Evolutionary conservation across 1,140 invertebrate species (phyloP), one percentile per base, ranked within the genome.

Genomic region (Lordiphosa mommai): DNA sequence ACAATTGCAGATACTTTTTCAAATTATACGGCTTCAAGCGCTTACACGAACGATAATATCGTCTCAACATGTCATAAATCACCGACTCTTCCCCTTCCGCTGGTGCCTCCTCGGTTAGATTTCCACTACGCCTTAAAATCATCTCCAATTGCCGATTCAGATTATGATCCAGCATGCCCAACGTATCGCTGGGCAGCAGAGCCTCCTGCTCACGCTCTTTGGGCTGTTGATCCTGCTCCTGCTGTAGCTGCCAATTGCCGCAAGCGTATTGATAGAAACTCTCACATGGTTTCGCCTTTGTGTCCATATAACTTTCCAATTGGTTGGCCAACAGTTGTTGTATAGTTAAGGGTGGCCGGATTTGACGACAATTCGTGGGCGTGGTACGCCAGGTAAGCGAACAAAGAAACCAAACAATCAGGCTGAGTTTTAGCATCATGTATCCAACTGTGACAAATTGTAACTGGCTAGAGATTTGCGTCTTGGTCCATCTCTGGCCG

Each of bases 201-300:
- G 82, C 68, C 8, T 61, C 59, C n/a, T 29, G 50, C 5, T 41
- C 38, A 2, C 44, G 34, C 5, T 72, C 61, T 13, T 57, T 52
- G 8, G 71, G 66, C 16, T 64, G 58, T 9, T 67, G 50, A 17
- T 70, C 56, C 58, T 69, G 65, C 38, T 71, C 53, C 63, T 76
- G 67, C 43, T 84, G 73, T 34, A 88, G 37, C 30, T 82, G 73
- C 86, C 86, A 88, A 44, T 86, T 80, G 20, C 86, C 86, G 41
- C 86, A 88, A 48, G 86, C 80, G 30, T 80, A 88, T 47, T 88
- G 86, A 72, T 88, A 88, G 37, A 88, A 88, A 38, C 88, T 88
- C 47, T 86, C 86, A 30, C 86, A 88, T 30, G 86, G 86, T 29
- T 63, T 61, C 30, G 68, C 68, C 27, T 48, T 61, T 0, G 68